Percentiles rank a stretch among this genome's conserved stretches.
These are phyloP conservation scores for Panurus biarmicus DNA, from an alignment of 2,113 vertebrate genomes.

Conservation along the genomic window DNA sequence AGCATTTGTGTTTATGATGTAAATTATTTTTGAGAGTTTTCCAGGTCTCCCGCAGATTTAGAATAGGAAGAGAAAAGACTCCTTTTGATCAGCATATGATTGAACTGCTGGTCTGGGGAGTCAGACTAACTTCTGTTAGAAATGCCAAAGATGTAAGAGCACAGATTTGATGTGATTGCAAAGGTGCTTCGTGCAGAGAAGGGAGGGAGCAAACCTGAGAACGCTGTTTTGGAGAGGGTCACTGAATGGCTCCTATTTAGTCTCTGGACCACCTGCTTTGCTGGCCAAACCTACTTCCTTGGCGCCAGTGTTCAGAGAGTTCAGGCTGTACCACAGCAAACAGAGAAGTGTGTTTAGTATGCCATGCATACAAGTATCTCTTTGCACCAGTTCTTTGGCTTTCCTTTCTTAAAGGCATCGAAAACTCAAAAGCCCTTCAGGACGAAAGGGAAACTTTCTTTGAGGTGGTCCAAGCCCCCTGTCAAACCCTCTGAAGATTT, in stretches of 20 bases:
- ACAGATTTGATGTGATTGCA: background rate
- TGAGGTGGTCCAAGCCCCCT: constrained; percentile 62
- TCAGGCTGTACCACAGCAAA: constrained; percentile 61
- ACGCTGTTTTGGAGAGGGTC: background rate
- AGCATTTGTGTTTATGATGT: constrained; percentile 37
- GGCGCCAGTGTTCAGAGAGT: constrained; percentile 42
- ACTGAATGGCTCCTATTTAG: constrained; percentile 46
- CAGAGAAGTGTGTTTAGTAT: constrained; percentile 56
- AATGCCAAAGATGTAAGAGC: background rate
- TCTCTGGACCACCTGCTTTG: constrained; percentile 68
- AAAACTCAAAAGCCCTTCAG: constrained; percentile 39
- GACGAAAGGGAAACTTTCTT: constrained; percentile 48
- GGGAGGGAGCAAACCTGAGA: constrained; percentile 13
- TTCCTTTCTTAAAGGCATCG: constrained; percentile 6
- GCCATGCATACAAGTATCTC: background rate
- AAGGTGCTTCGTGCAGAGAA: background rate
- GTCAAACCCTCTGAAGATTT: constrained; percentile 58
- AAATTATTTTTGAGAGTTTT: constrained; percentile 46
- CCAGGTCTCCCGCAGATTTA: background rate
- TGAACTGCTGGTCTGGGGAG: background rate
- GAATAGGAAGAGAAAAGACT: background rate
- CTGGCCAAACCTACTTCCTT: constrained; percentile 66
- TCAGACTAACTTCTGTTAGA: background rate
- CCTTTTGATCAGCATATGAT: background rate
- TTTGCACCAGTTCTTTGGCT: constrained; percentile 45